Evolutionary conservation across 1,140 invertebrate species (phyloP), one percentile per base, ranked within the genome.

Genomic region (Phymastichus coffea): DNA sequence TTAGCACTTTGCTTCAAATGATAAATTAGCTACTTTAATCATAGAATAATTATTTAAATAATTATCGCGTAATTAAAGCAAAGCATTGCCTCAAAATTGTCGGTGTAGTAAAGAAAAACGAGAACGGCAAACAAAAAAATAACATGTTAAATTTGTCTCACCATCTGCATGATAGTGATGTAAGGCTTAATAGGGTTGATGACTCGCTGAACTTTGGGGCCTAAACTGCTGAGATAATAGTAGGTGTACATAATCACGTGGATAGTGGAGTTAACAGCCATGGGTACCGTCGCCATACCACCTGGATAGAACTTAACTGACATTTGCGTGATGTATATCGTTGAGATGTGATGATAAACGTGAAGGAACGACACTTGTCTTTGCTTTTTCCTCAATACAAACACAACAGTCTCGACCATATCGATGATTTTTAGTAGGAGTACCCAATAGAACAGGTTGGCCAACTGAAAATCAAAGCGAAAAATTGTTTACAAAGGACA

Each of bases 331-430:
- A 71, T 26, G 7, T 63, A n/a, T 3, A 68, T 56, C 81, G 88
- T 88, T 54, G 86, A 79, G 0, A 84, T 80, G 68, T 89, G 87
- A 65, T 90, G 87, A 65, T 89, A 88, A 2, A 88, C 73, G 67
- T 92, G 90, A 3, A 92, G 81, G 70, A 88, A 89, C 3, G 87
- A 84, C 15, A 91, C 82, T 82, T 91, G 87, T 53, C 83, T 83
- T 54, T 84, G 79, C 64, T 89, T 89, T 74, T 92, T 91, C 43
- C 88, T 80, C 46, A 91, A 69, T 12, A 92, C 85, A 74, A 93
- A 92, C 73, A 93, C 90, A 28, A 89, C 64, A 9, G 68, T 71
- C 57, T 71, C 70, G 6, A 65, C 56, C 0, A 71, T 53, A 38
- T 71, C 70, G 3, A 67, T 38, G 14, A 69, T 9, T 63, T 71